Percentiles rank a stretch among this genome's conserved stretches.
Conservation (phyloP, 2,797 vertebrate genomes). For the Bradypodion ventrale region DNA sequence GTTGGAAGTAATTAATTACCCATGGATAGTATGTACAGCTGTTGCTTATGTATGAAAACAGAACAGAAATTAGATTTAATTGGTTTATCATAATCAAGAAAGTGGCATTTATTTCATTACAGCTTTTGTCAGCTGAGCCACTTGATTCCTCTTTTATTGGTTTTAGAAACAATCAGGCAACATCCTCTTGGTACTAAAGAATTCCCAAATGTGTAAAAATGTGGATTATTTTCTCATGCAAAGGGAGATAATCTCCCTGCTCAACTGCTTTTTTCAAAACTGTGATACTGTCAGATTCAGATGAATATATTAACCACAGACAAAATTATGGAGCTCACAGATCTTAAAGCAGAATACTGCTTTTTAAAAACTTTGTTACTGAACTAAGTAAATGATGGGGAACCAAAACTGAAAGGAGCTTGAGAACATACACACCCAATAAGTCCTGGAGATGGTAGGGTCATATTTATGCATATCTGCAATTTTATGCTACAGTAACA, state of each 20-base stretch:
- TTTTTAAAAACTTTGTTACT: conserved; percentile 44
- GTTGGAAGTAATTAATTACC: conserved; percentile 76
- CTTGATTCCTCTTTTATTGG: conserved; percentile 66
- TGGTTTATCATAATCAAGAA: conserved; percentile 76
- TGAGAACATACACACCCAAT: conserved; percentile 18
- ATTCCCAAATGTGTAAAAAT: conserved; percentile 59
- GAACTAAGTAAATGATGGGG: not conserved
- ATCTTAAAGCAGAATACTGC: conserved; percentile 61
- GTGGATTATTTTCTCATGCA: conserved; percentile 49
- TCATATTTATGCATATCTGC: not conserved
- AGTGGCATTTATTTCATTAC: conserved; percentile 75
- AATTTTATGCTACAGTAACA: not conserved
- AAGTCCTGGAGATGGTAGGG: conserved; percentile 27
- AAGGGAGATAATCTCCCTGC: not conserved
- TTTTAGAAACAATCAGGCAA: conserved; percentile 56
- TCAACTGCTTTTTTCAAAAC: conserved; percentile 59
- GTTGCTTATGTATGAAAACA: conserved; percentile 76
- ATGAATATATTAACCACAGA: not conserved
- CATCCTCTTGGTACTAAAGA: conserved; percentile 66
- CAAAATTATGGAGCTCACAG: conserved; percentile 46
- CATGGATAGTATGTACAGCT: conserved; percentile 73
- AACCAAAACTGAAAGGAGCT: not conserved
- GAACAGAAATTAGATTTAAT: conserved; percentile 80
- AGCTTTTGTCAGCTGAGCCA: conserved; percentile 67
- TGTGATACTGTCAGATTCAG: conserved; percentile 54